Base-by-base conservation (phyloP, 2,113 vertebrate genomes). In the Poeciliopsis turrubarensis region DNA sequence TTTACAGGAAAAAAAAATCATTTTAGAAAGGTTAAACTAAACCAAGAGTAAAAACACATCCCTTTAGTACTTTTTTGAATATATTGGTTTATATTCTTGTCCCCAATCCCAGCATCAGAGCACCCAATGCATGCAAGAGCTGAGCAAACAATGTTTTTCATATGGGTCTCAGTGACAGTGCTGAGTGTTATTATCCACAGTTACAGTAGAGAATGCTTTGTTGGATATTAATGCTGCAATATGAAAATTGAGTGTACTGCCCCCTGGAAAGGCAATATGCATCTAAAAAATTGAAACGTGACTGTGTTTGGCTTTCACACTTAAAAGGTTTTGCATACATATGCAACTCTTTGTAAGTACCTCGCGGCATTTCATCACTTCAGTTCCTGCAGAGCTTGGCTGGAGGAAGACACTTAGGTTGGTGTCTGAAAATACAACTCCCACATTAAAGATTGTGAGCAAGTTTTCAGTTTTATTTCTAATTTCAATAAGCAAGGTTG, bases 311-410 rank as follows among this genome's bases (percentile, higher is more conserved):
- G 78, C 86, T 89, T 91, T 88, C 91, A 91, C 87, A 78, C 87
- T 91, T 92, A 90, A 92, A 90, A 89, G 87, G 91, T 77, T 91
- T 90, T 91, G 87, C 89, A 90, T 90, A 90, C 81, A 88, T 90
- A 75, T 88, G 82, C 81, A 79, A 47, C 83, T 85, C 74, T 68
- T 74, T 82, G 78, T 72, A 79, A 81, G 73, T 29, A 85, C 68
- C 90, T 88, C 13, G 22, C 67, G 81, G 86, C 82, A 2, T 31
- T 80, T 37, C 79, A 61, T 0, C 82, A 44, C 81, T 80, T 81
- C 86, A 67, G 44, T 83, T 83, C 85, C 80, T 64, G 82, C 62
- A 66, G 75, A 60, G 83, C 78, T 88, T 61, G 69, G 84, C 72
- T 60, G n/a, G 32, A 78, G 79, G 66, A 67, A 80, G 65, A 65